A percentile compares a stretch with the other conserved stretches of the same genome.
Evolutionary conservation across 2,113 vertebrate genomes (phyloP).

Genomic region (Maccullochella peelii): DNA sequence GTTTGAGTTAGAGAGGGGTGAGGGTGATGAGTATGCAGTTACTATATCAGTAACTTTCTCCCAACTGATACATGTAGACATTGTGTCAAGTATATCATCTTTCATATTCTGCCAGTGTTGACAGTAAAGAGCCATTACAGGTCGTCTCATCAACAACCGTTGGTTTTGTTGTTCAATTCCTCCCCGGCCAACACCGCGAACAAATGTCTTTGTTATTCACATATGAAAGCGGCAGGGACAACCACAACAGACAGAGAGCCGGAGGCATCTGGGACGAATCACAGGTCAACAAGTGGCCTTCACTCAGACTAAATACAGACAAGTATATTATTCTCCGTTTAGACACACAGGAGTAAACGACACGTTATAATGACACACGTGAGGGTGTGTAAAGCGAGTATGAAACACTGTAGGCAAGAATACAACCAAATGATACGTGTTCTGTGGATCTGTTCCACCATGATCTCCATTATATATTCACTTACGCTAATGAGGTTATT

Average conservation of each 20-base stretch:
- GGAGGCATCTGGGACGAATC: slow-evolving; percentile 52
- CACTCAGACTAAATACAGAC: slow-evolving; percentile 64
- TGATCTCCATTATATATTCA: no score
- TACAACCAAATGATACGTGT: not conserved
- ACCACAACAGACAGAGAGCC: slow-evolving; percentile 52
- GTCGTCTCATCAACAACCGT: slow-evolving; percentile 11
- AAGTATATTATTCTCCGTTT: slow-evolving; percentile 47
- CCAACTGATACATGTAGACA: not conserved
- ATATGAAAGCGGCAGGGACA: not conserved
- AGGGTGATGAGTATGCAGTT: not conserved
- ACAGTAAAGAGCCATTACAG: slow-evolving; percentile 19
- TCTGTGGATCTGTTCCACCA: no score
- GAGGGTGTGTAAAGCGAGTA: slow-evolving; percentile 5
- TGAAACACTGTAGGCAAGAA: not conserved
- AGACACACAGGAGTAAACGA: slow-evolving; percentile 40
- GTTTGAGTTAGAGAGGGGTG: not conserved
- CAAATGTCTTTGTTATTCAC: slow-evolving; percentile 38
- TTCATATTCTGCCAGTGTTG: slow-evolving; percentile 25
- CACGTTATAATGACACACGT: slow-evolving; percentile 47
- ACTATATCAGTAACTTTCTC: not conserved
- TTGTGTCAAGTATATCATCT: slow-evolving; percentile 7
- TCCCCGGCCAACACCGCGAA: not conserved
- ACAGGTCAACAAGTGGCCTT: slow-evolving; percentile 30
- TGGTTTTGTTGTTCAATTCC: slow-evolving; percentile 22
- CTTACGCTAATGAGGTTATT: no score